Evolutionary conservation across 1,140 invertebrate genomes (phyloP).

Genomic region (Bradysia coprophila): DNA sequence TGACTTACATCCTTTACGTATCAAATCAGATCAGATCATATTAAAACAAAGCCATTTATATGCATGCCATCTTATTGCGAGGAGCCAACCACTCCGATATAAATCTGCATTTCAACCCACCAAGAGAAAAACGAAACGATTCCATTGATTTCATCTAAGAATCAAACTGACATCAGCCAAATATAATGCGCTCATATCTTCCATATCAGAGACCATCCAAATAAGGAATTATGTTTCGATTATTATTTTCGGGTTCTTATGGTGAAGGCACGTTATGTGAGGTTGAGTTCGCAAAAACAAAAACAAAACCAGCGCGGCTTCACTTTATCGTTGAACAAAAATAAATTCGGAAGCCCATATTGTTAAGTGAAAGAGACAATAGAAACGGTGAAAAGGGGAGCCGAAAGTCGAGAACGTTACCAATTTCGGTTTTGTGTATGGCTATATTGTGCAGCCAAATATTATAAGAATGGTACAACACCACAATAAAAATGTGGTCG

Average conservation of each 20-base stretch:
- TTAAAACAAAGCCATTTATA: too few relatives aligned
- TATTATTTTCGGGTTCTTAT: background rate
- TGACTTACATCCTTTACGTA: too few relatives aligned
- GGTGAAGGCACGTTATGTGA: background rate
- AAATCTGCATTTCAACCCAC: too few relatives aligned
- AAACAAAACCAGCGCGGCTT: background rate
- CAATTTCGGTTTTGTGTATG: background rate
- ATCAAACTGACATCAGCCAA: too few relatives aligned
- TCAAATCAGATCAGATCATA: too few relatives aligned
- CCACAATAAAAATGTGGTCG: background rate
- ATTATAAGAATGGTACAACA: background rate
- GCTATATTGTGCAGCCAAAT: background rate
- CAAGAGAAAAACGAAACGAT: too few relatives aligned
- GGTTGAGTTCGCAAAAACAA: background rate
- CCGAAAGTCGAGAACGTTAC: too few relatives aligned
- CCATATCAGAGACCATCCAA: background rate
- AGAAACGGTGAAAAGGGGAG: background rate
- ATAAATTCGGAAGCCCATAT: background rate
- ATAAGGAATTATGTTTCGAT: background rate
- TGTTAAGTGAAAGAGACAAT: background rate
- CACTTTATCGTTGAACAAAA: too few relatives aligned
- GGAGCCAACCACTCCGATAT: too few relatives aligned
- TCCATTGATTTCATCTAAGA: too few relatives aligned
- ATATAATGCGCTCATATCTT: too few relatives aligned
- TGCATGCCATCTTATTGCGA: too few relatives aligned